phyloP scores from a whole-genome alignment of 64 coral and sea anemone species.

The Porites lutea region DNA sequence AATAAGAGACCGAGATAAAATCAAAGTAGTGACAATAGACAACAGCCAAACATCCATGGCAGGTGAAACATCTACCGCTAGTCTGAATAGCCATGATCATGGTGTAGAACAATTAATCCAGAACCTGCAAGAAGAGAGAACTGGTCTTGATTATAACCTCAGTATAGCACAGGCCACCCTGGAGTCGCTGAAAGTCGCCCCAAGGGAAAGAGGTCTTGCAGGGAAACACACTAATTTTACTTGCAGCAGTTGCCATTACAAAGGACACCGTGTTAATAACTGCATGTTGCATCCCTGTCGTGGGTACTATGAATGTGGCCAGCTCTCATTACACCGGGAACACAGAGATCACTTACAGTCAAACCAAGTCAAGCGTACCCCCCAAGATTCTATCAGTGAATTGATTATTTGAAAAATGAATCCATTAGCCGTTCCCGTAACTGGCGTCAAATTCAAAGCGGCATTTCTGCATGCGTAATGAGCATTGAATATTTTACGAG shows the following conservation, averaged over 20 bases:
- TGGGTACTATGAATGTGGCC: conserved; percentile 48
- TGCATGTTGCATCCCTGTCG: conserved; percentile 18
- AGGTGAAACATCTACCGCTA: neutral
- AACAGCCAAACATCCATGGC: neutral
- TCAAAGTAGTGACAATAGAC: neutral
- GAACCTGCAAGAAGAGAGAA: neutral
- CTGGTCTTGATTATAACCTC: conserved; percentile 3
- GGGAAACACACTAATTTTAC: conserved; percentile 31
- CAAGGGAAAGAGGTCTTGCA: conserved; percentile 21
- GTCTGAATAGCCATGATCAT: neutral
- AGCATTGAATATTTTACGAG: too few species aligned
- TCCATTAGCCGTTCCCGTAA: too few species aligned
- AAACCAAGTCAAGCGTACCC: too few species aligned
- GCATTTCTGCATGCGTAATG: too few species aligned
- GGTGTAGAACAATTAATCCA: conserved; percentile 6
- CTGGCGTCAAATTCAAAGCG: too few species aligned
- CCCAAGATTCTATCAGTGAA: too few species aligned
- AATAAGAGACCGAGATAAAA: neutral
- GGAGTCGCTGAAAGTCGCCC: conserved; percentile 22
- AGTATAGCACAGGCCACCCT: conserved; percentile 13
- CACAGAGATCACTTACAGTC: too few species aligned
- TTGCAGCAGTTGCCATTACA: conserved; percentile 45
- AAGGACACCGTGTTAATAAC: conserved; percentile 19
- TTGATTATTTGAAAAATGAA: too few species aligned
- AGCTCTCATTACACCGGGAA: conserved; percentile 46